Evolutionary conservation across 2,113 vertebrate species (phyloP).

Genomic region (Ursus arctos): DNA sequence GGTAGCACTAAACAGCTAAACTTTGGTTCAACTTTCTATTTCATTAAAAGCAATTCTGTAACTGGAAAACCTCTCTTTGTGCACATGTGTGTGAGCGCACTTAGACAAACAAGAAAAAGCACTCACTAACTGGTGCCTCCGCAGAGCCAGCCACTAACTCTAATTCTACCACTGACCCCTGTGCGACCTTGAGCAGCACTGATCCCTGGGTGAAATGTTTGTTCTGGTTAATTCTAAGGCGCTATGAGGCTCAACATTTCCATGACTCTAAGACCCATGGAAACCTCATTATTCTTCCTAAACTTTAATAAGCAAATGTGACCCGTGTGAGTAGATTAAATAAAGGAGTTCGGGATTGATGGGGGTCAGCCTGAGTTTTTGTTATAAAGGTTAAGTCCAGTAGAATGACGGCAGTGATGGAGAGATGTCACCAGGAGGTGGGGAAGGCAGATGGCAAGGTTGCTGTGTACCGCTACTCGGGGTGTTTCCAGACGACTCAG

Average conservation of each 20-base stretch:
- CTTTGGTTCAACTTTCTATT: slow-evolving; percentile 21
- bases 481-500: background rate
- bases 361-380: background rate
- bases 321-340: slow-evolving; percentile 48
- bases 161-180: background rate
- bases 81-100: background rate
- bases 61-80: background rate
- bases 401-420: background rate
- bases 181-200: background rate
- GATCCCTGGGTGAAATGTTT: background rate
- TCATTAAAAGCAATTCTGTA: slow-evolving; percentile 7
- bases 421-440: background rate
- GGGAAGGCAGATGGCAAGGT: background rate
- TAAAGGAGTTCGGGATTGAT: slow-evolving; percentile 53
- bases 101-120: background rate
- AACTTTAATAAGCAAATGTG: slow-evolving; percentile 75
- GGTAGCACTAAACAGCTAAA: background rate
- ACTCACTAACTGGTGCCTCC: background rate
- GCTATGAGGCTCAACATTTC: slow-evolving; percentile 38
- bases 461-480: background rate
- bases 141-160: background rate
- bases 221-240: slow-evolving; percentile 64
- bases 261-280: slow-evolving; percentile 39
- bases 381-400: slow-evolving; percentile 46
- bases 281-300: slow-evolving; percentile 73